Percentiles rank a stretch among this genome's conserved stretches.
These are phyloP conservation scores for Aplidium turbinatum DNA, from an alignment of 23 tunicate genomes.

Conservation along the genomic window DNA sequence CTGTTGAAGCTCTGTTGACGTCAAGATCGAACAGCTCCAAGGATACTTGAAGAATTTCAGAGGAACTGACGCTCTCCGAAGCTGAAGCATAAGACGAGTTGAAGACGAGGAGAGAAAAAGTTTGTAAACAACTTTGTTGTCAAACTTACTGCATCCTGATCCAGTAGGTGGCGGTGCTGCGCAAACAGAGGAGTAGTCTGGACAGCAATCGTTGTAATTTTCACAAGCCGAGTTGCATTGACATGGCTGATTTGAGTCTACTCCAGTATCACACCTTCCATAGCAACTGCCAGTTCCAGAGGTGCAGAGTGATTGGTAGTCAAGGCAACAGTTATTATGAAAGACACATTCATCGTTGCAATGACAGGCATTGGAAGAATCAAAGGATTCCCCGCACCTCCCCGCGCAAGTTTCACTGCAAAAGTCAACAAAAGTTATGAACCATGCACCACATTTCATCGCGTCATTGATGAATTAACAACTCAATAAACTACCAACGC, in stretches of 20 bases:
- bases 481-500: background rate
- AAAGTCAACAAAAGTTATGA: background rate
- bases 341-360: slow-evolving; percentile 37
- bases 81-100: too few species aligned
- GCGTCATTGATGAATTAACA: too few species aligned
- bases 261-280: slow-evolving; percentile 54
- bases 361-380: slow-evolving; percentile 29
- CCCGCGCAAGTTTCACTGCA: slow-evolving; percentile 32
- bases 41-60: slow-evolving; percentile 33
- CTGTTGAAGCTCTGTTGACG: slow-evolving; percentile 33
- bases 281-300: slow-evolving; percentile 14
- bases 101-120: too few species aligned
- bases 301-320: slow-evolving; percentile 15
- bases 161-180: background rate
- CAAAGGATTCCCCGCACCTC: slow-evolving; percentile 10
- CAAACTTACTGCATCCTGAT: background rate
- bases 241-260: slow-evolving; percentile 42
- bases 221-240: slow-evolving; percentile 59
- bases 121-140: too few species aligned
- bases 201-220: slow-evolving; percentile 60
- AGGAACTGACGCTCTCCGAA: background rate
- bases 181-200: slow-evolving; percentile 50
- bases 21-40: slow-evolving; percentile 53
- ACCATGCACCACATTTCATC: too few species aligned
- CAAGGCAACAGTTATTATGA: slow-evolving; percentile 37